Percentiles rank a stretch among this genome's conserved stretches.
Conservation (phyloP, 2,113 vertebrate genomes). For the Corythoichthys intestinalis region DNA sequence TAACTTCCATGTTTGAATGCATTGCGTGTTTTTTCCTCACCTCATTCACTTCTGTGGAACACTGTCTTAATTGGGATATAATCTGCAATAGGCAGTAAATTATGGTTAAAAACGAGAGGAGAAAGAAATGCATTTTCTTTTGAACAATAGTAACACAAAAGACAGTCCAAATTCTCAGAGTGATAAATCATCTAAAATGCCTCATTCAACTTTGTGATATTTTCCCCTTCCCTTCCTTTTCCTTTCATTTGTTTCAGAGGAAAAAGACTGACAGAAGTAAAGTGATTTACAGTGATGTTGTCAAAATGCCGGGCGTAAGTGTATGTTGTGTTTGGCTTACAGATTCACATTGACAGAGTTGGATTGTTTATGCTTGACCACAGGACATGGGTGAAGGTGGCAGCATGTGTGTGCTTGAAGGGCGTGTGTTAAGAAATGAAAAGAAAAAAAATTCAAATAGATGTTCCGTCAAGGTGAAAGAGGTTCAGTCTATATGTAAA, state of each 20-base stretch:
- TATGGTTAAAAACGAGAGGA: background rate
- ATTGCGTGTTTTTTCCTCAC: background rate
- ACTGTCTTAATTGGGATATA: background rate
- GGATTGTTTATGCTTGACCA: background rate
- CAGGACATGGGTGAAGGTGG: background rate
- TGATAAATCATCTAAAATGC: conserved; percentile 1
- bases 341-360: background rate
- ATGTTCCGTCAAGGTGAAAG: background rate
- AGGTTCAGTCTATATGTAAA: background rate
- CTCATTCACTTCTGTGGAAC: background rate
- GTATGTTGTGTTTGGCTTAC: background rate
- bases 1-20: background rate
- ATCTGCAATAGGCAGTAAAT: background rate
- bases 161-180: conserved; percentile 3
- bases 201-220: conserved; percentile 3
- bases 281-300: conserved; percentile 7
- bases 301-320: background rate
- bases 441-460: too few relatives aligned
- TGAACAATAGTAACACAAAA: background rate
- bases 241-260: conserved; percentile 2
- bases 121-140: background rate
- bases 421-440: background rate
- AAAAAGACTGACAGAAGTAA: background rate
- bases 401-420: background rate
- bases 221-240: background rate